Percentiles rank a stretch among this genome's conserved stretches.
Evolutionary conservation across 2,113 vertebrate species (phyloP).

Genomic region (Penelope pileata): DNA sequence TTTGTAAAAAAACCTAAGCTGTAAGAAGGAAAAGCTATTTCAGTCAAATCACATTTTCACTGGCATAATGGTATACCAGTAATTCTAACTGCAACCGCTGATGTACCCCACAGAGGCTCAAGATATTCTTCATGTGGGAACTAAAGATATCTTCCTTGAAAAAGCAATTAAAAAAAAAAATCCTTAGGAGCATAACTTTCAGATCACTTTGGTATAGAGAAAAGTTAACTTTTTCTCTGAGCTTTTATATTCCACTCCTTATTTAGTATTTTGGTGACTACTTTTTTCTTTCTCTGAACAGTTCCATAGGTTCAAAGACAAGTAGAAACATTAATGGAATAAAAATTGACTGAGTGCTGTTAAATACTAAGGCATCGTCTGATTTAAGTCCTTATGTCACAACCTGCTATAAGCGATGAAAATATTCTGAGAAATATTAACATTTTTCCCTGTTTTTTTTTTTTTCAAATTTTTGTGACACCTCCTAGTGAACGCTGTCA

Average conservation of each 20-base stretch:
- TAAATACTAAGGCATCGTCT: neutral
- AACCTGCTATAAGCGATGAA: neutral
- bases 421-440: neutral
- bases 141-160: neutral
- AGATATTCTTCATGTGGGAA: neutral
- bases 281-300: neutral
- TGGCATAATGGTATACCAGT: neutral
- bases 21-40: neutral
- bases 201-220: neutral
- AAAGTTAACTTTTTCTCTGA: neutral
- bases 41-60: neutral
- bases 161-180: neutral
- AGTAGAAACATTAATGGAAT: neutral
- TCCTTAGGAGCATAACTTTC: accelerated
- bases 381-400: neutral
- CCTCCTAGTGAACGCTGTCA: neutral
- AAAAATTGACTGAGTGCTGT: neutral
- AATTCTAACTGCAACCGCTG: neutral
- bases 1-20: neutral
- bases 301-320: neutral
- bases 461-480: neutral
- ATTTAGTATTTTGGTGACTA: neutral
- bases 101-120: neutral
- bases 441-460: neutral
- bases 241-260: neutral